phyloP scores from a whole-genome alignment of 2,113 vertebrate genomes.

The Clinocottus analis region DNA sequence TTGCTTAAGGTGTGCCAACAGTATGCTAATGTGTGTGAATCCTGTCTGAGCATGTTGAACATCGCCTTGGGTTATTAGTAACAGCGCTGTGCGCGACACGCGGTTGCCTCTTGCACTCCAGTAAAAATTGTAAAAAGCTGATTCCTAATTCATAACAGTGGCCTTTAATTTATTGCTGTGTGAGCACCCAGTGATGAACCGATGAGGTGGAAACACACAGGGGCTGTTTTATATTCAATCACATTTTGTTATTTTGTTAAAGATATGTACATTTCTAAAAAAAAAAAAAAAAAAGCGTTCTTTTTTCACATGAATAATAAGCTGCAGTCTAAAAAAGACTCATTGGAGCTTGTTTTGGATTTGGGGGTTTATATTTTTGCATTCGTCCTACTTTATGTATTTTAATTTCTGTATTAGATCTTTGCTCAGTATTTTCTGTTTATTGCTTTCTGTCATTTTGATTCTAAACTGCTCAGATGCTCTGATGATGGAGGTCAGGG shows the following conservation, averaged over 20 bases:
- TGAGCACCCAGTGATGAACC: slow-evolving; percentile 63
- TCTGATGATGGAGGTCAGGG: neutral
- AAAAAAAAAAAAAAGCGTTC: no score
- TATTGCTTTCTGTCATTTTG: neutral
- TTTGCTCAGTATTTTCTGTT: neutral
- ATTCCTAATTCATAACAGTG: slow-evolving; percentile 52
- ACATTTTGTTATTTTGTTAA: slow-evolving; percentile 13
- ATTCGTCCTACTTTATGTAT: neutral
- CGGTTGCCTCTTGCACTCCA: slow-evolving; percentile 22
- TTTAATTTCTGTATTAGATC: neutral
- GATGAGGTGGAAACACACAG: slow-evolving; percentile 52
- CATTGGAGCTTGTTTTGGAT: neutral
- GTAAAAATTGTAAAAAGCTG: slow-evolving; percentile 47
- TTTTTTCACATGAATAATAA: neutral
- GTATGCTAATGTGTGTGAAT: neutral
- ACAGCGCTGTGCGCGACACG: slow-evolving; percentile 18
- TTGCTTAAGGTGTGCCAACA: slow-evolving; percentile 13
- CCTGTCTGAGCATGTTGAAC: slow-evolving; percentile 32
- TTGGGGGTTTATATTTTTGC: neutral
- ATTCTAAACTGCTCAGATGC: neutral
- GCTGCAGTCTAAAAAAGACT: neutral
- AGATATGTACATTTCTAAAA: slow-evolving; percentile 27
- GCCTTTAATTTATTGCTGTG: slow-evolving; percentile 71
- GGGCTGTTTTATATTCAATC: slow-evolving; percentile 35
- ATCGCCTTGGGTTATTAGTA: slow-evolving; percentile 43